phyloP scores from a whole-genome alignment of 2,888 invertebrate species.

The Laothoe populi region DNA sequence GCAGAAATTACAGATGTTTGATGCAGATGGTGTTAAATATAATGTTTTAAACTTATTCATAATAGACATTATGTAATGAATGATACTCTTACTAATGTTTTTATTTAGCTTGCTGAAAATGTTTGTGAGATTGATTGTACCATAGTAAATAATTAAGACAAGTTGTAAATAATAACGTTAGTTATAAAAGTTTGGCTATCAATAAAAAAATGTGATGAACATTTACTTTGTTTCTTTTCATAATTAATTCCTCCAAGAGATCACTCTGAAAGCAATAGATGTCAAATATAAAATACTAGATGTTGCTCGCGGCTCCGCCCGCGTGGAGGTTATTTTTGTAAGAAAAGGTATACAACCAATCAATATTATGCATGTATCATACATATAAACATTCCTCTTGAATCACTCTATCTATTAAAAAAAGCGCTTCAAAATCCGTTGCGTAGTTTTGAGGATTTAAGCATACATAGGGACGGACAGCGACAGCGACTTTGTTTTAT shows the following conservation, averaged over 20 bases:
- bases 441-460: too few relatives aligned
- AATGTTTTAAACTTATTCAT: neutral
- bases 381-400: too few relatives aligned
- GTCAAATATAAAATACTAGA: too few relatives aligned
- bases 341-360: too few relatives aligned
- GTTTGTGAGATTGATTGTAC: constrained; percentile 13
- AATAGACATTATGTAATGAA: neutral
- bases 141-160: constrained; percentile 15
- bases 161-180: constrained; percentile 23
- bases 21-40: neutral
- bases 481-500: too few relatives aligned
- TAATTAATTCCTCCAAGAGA: neutral
- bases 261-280: too few relatives aligned
- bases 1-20: neutral
- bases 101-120: neutral
- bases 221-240: neutral
- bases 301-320: too few relatives aligned
- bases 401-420: too few relatives aligned
- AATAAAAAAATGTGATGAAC: constrained; percentile 26
- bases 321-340: too few relatives aligned
- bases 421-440: too few relatives aligned
- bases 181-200: constrained; percentile 19
- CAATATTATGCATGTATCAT: too few relatives aligned
- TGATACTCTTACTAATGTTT: neutral
- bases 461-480: too few relatives aligned